Base-by-base conservation (phyloP, 2,797 vertebrate genomes). In the Lerista edwardsae region DNA sequence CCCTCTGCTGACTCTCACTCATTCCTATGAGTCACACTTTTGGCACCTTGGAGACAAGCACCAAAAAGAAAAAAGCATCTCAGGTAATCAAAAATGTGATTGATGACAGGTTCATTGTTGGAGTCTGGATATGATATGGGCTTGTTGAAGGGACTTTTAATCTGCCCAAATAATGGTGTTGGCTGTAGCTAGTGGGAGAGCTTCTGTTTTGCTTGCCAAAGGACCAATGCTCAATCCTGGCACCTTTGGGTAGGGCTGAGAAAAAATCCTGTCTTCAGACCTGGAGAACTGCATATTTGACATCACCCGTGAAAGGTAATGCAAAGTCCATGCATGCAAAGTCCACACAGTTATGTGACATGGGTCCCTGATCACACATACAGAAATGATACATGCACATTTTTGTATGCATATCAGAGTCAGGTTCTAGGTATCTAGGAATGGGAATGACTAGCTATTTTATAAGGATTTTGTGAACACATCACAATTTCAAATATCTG, bases 31-130 rank as follows among this genome's bases (percentile, higher is more conserved):
- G 34, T 85, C 78, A 39, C 34, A 68, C 76, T 29, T 25, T 57
- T 68, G 73, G 19, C 67, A 29, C 14, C 62, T 27, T 31, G 36
- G 62, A 59, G 14, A 12, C 29, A 44, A 19, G 44, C 10, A 2
- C 11, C 15, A 31, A 41, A 77, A 77, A 64, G 6, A 31, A 39
- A 2, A 55, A 55, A 55, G 51, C 51, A 55, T 41, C 31, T 82
- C 57, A 59, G 59, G 36, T 64, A 39, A 55, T 55, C 65, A 34
- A 72, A 72, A 77, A 72, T 65, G 59, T 65, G 21, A 73, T 90
- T 77, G 9, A 83, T 55, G 67, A 75, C 55, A 76, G 36, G 15
- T 55, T 55, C 15, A 19, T 1, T 44, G 15, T 57, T 9, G 29
- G n/a, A 21, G 82, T 7, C 9, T 78, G 57, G 12, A 21, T 5